Evolutionary conservation across 2,113 vertebrate genomes (phyloP).

Genomic region (Catharus bicknelli): DNA sequence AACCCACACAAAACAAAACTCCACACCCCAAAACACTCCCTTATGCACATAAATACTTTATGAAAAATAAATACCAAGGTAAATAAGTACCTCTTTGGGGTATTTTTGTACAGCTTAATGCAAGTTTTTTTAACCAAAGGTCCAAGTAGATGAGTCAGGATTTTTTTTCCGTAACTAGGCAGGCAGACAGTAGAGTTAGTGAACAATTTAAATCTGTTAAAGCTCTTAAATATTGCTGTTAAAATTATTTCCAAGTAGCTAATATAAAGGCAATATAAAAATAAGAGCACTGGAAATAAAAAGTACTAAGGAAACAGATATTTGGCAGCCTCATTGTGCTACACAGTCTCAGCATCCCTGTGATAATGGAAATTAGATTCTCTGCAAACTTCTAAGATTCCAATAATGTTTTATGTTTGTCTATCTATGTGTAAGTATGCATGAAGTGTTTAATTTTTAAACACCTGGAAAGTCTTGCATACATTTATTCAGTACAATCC

Average conservation of each 20-base stretch:
- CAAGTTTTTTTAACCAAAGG: background rate
- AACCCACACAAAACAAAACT: fast-evolving
- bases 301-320: background rate
- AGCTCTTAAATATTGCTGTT: background rate
- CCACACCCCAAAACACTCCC: background rate
- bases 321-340: background rate
- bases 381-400: background rate
- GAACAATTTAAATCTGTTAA: background rate
- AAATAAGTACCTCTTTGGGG: background rate
- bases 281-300: background rate
- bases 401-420: background rate
- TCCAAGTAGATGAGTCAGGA: background rate
- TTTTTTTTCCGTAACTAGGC: background rate
- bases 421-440: background rate
- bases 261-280: background rate
- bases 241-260: background rate
- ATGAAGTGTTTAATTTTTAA: background rate
- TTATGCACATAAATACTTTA: background rate
- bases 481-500: background rate
- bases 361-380: background rate
- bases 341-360: background rate
- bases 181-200: background rate
- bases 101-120: background rate
- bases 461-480: background rate
- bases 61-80: background rate